These are phyloP conservation scores for Acanthis flammea DNA, from an alignment of 2,797 vertebrate species.

Conservation along the genomic window DNA sequence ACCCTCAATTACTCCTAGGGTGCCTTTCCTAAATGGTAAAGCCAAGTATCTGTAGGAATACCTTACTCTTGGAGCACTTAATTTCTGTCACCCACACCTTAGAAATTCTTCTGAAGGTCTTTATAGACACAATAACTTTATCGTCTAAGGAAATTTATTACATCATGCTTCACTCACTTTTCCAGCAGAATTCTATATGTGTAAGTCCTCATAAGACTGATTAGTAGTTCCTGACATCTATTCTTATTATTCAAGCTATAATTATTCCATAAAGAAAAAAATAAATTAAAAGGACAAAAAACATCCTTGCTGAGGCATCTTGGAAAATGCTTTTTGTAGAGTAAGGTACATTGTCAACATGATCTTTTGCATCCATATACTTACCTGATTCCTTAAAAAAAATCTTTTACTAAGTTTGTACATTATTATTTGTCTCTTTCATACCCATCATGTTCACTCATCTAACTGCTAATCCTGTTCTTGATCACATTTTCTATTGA, in stretches of 20 bases:
- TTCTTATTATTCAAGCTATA: neutral
- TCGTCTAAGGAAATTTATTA: neutral
- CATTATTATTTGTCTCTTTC: neutral
- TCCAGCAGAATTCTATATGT: neutral
- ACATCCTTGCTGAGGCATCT: neutral
- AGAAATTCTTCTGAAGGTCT: neutral
- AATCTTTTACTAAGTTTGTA: neutral
- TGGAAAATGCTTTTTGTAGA: neutral
- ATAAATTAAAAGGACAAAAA: no score
- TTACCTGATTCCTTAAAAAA: neutral
- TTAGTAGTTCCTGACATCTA: neutral
- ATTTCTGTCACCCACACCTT: neutral
- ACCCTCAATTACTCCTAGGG: neutral
- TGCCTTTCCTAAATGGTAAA: neutral
- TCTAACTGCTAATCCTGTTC: neutral
- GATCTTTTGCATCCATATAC: neutral
- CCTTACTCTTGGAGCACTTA: neutral
- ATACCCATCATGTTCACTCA: neutral
- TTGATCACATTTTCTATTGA: neutral
- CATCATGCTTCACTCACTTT: neutral
- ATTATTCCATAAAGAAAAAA: neutral
- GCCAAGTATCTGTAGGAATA: neutral
- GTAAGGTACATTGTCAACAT: neutral
- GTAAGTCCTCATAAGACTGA: neutral
- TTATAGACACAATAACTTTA: neutral